Base-by-base conservation (phyloP, 2,888 invertebrate species). In the Pammene fasciana region DNA sequence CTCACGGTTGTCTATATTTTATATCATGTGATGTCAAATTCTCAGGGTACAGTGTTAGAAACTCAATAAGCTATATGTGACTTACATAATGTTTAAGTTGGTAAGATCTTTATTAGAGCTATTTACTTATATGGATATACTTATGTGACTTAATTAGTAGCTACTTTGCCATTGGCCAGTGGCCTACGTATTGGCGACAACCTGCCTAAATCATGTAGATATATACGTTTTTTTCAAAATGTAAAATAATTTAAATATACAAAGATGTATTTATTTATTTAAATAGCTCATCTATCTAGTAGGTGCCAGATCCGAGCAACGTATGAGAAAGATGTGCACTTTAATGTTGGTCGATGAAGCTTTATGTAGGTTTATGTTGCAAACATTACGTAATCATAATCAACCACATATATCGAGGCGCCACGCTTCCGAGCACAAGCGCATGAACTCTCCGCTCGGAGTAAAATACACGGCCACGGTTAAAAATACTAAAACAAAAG, bases 401-500 rank as follows among this genome's bases (percentile, higher is more conserved):
- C 45, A 61, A 55, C 43, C 38, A 45, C 36, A 68, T 52, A 68
- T 52, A 52, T 45, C 57, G 45, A 52, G 45, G 64, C 68, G 62
- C 68, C 68, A 62, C 55, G 50, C 56, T 64, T 11, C 68, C 57
- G 11, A 65, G 52, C 64, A 64, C 65, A 72, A 70, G 61, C 70
- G 74, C 74, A 76, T 74, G 74, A 74, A 77, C 72, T 78, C 76
- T 75, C 55, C 70, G 26, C 26, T 74, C 70, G 73, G 74, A 75
- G 74, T 75, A 75, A 77, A 75, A 79, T 74, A 77, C 78, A 80
- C 75, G 77, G 72, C 74, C 75, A 80, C 83, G 80, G 79, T 76
- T 82, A 71, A 83, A 86, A 87, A 86, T 84, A 83, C 75, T 83
- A 84, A 86, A 87, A 89, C 82, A 89, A 90, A 88, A 88, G 82